Conservation (phyloP, 2,113 vertebrate species). For the Psammodynastes pulverulentus region DNA sequence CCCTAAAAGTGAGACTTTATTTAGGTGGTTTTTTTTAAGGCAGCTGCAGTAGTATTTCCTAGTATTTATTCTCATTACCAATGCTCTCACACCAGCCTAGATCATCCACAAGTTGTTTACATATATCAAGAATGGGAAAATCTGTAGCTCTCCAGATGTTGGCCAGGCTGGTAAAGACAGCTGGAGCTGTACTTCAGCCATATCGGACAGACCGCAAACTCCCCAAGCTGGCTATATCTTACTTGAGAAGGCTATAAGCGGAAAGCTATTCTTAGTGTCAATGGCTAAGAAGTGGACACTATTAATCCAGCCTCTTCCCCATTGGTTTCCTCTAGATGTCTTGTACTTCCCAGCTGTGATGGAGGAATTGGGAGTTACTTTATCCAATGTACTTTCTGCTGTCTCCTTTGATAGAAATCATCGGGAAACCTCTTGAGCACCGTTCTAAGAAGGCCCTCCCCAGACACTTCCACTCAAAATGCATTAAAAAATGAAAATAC, state of each 20-base stretch:
- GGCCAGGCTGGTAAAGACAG: not conserved
- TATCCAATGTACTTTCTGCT: not conserved
- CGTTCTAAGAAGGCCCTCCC: not conserved
- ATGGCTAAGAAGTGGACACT: not conserved
- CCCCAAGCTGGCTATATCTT: not conserved
- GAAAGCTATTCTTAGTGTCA: not conserved
- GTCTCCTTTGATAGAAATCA: not conserved
- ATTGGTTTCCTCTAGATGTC: not conserved
- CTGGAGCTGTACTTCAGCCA: not conserved
- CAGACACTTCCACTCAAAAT: not conserved
- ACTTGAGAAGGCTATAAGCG: not conserved
- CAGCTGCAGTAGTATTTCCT: not conserved
- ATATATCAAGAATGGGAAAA: not conserved
- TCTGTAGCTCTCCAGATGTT: not conserved
- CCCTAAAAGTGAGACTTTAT: not conserved
- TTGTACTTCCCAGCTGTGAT: not conserved
- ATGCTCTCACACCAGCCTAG: not conserved
- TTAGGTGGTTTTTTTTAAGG: not conserved
- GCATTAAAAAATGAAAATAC: constrained; percentile 6
- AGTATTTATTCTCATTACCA: not conserved
- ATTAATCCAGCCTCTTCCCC: not conserved
- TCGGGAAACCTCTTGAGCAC: not conserved
- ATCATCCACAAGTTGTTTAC: not conserved
- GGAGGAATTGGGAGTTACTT: not conserved
- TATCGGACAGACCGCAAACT: not conserved